phyloP scores from a whole-genome alignment of 2,888 invertebrate species.

The Parnassius mnemosyne region DNA sequence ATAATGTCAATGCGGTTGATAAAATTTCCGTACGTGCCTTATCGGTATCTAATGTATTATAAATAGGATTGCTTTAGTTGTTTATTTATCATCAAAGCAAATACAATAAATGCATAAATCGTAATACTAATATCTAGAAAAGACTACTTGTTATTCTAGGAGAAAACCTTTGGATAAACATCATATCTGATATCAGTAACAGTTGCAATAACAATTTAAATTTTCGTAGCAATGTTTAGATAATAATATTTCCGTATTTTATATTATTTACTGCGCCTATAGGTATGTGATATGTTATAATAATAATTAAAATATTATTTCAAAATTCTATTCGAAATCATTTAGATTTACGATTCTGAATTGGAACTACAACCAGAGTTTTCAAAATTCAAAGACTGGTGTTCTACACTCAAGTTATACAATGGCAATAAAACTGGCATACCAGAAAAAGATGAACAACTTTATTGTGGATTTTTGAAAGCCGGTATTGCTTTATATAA shows the following conservation, averaged over 20 bases:
- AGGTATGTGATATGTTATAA: no score
- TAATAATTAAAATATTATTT: no score
- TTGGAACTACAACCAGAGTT: conserved; percentile 85
- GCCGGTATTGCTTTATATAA: conserved; percentile 81
- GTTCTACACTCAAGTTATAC: conserved; percentile 82
- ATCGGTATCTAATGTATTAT: conserved; percentile 9
- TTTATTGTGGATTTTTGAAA: conserved; percentile 56
- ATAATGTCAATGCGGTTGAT: conserved; percentile 23
- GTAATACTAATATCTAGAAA: no score
- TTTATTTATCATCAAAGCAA: not conserved
- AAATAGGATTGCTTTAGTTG: conserved; percentile 7
- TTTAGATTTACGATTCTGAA: conserved; percentile 82
- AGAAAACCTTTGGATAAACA: no score
- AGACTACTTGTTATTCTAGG: no score
- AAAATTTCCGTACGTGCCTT: conserved; percentile 30
- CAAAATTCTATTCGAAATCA: no score
- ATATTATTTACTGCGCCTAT: no score
- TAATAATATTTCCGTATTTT: no score
- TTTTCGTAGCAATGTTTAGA: no score
- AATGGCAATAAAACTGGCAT: conserved; percentile 77
- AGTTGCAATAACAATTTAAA: no score
- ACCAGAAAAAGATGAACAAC: conserved; percentile 63
- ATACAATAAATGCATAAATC: no score
- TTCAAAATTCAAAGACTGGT: conserved; percentile 83
- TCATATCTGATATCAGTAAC: no score